Evolutionary conservation across 2,113 vertebrate genomes (phyloP).

Genomic region (Burhinus bistriatus): DNA sequence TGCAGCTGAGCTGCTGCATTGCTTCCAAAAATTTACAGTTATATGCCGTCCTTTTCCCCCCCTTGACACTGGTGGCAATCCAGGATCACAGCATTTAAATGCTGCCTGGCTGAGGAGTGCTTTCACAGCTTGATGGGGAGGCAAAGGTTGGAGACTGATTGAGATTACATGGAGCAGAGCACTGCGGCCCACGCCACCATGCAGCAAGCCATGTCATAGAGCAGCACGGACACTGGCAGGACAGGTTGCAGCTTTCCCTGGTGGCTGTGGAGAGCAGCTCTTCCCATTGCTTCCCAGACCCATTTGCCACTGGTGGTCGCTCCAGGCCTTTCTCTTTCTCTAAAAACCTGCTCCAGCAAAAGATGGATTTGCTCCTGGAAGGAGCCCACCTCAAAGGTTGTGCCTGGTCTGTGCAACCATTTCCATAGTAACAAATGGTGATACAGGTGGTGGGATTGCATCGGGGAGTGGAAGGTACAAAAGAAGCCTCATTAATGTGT

Average conservation of each 20-base stretch:
- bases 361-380: not conserved
- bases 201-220: not conserved
- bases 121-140: not conserved
- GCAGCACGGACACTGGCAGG: not conserved
- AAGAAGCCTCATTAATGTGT: not conserved
- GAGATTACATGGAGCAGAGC: not conserved
- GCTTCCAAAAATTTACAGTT: not conserved
- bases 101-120: not conserved
- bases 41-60: not conserved
- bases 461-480: not conserved
- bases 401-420: not conserved
- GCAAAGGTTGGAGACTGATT: not conserved
- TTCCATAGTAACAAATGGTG: not conserved
- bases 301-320: not conserved
- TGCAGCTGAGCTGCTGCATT: not conserved
- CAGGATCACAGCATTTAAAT: not conserved
- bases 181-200: accelerated
- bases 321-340: not conserved
- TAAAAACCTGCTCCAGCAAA: not conserved
- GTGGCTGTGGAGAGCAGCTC: not conserved
- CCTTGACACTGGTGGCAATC: not conserved
- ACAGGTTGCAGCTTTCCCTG: not conserved
- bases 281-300: not conserved
- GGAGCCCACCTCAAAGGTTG: not conserved
- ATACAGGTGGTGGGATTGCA: not conserved